Evolutionary conservation across 2,888 invertebrate genomes (phyloP).

Genomic region (Stenichneumon culpator): DNA sequence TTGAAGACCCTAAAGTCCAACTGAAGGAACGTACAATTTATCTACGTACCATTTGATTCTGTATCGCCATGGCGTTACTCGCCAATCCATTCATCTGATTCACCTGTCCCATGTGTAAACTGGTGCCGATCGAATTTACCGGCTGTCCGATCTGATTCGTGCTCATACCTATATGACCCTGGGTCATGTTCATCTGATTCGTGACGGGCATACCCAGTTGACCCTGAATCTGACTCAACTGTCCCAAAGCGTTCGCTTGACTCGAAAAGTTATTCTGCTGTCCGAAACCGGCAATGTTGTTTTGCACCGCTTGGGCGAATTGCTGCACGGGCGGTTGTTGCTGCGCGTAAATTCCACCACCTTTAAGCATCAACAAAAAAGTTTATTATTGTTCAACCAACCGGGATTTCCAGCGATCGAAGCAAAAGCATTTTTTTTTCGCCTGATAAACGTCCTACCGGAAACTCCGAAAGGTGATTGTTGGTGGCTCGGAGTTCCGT

Average conservation of each 20-base stretch:
- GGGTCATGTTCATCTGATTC: constrained; percentile 59
- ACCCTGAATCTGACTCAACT: constrained; percentile 75
- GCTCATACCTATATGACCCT: constrained; percentile 77
- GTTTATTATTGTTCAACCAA: neutral
- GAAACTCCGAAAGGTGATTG: constrained; percentile 78
- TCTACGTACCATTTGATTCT: constrained; percentile 80
- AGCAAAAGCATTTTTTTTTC: neutral
- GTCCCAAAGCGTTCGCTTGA: constrained; percentile 76
- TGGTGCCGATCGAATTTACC: constrained; percentile 57
- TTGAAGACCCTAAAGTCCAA: neutral
- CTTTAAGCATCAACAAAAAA: constrained; percentile 29
- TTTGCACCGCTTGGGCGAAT: constrained; percentile 74
- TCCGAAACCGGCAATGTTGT: constrained; percentile 59
- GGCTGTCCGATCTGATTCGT: constrained; percentile 77
- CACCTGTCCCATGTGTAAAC: constrained; percentile 65
- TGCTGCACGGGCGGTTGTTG: constrained; percentile 78
- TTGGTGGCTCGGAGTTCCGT: constrained; percentile 89
- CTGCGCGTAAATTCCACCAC: constrained; percentile 72
- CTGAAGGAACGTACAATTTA: neutral
- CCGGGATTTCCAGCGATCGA: neutral
- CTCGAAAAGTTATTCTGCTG: constrained; percentile 75
- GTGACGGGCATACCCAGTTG: constrained; percentile 78
- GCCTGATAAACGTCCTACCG: constrained; percentile 69
- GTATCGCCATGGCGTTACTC: constrained; percentile 77
- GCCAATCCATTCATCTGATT: constrained; percentile 79